phyloP scores from a whole-genome alignment of 2,113 vertebrate genomes.

The Oenanthe oenanthe region DNA sequence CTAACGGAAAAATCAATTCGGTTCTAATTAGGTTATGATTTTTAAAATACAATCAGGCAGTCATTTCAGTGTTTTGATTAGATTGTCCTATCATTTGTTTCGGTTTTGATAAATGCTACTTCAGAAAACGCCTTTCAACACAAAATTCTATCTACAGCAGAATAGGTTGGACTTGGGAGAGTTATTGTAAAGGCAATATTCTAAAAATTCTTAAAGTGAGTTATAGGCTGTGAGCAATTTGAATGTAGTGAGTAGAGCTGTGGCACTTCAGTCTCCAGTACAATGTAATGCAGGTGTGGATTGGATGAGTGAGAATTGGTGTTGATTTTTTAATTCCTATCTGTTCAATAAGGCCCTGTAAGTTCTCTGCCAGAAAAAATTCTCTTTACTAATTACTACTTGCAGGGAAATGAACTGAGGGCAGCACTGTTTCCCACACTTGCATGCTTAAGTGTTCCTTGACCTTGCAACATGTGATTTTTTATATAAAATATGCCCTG shows the following conservation, averaged over 20 bases:
- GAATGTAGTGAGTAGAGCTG: background rate
- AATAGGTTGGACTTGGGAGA: slow-evolving; percentile 9
- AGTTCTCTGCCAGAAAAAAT: background rate
- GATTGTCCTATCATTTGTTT: slow-evolving; percentile 70
- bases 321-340: background rate
- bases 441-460: background rate
- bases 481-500: background rate
- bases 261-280: background rate
- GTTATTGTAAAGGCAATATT: background rate
- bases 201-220: background rate
- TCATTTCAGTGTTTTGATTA: slow-evolving; percentile 74
- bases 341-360: background rate
- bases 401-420: background rate
- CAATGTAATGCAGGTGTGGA: background rate
- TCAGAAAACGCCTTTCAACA: slow-evolving; percentile 58
- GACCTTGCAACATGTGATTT: background rate
- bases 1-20: slow-evolving; percentile 73
- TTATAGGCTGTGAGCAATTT: background rate
- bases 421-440: background rate
- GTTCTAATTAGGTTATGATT: slow-evolving; percentile 76
- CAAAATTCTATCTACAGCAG: slow-evolving; percentile 25
- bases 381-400: background rate
- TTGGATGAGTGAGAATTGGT: background rate
- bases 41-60: slow-evolving; percentile 73
- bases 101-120: slow-evolving; percentile 64